Evolutionary conservation across 2,797 vertebrate genomes (phyloP), one percentile per base, ranked within the genome.

Genomic region (Enteromius unitaeniatus): DNA sequence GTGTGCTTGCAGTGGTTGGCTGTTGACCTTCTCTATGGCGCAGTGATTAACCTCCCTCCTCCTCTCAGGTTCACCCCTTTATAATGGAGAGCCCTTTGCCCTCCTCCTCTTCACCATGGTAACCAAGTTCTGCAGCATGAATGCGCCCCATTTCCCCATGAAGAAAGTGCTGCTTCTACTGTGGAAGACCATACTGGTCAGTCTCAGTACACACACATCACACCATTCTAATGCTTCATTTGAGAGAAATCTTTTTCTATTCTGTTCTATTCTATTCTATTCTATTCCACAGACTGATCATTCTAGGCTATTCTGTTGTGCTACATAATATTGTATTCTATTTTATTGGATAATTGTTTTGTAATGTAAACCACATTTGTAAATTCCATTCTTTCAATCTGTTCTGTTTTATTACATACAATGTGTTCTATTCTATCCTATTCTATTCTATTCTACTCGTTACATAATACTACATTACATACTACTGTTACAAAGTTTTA

Each of bases 71-170:
- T 96, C 96, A 34, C 96, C 97, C 0, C 89, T 96, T 82, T 96
- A 96, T 89, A 91, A 95, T 0, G 96, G 97, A 13, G 98, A 99
- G 88, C 97, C 97, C 0, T 97, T 99, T 69, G 95, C 96, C 28
- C 94, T 98, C 80, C 93, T 98, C 83, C 97, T 99, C 73, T 98
- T 99, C 93, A 96, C 95, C 37, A 98, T 99, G 96, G 96, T 98
- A 86, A 97, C 96, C 91, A 98, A 98, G 89, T 99, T 99, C 94
- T 99, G 97, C 95, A 97, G 97, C 55, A 97, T 98, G 90, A 95
- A 96, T 0, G 96, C 97, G 1, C 97, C 97, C 0, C 97, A 98
- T 90, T 99, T 99, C 89, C 97, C 97, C 85, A 97, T 99, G 95
- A 99, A 98, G 94, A 99, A 99, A 91, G 97, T 99, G 0, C 93